A percentile compares a stretch with the other conserved stretches of the same genome.
Conservation (phyloP, 2,888 invertebrate species). For the Euzetes globulus region DNA sequence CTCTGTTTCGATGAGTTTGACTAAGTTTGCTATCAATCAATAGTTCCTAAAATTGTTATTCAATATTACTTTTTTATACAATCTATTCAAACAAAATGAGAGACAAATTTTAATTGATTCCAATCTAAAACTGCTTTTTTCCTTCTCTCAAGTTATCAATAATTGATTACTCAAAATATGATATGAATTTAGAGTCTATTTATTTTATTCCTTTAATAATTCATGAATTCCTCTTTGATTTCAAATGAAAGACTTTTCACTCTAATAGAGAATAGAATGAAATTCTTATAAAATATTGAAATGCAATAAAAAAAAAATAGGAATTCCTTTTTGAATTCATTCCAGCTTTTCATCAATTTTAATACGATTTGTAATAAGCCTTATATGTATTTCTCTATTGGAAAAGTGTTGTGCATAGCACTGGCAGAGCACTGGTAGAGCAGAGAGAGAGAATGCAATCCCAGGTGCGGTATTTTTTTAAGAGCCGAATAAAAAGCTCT, state of each 20-base stretch:
- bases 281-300: conserved; percentile 3
- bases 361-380: conserved; percentile 28
- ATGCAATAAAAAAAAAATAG: neutral
- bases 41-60: neutral
- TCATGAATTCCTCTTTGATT: too few relatives aligned
- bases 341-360: conserved; percentile 23
- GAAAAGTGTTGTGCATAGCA: neutral
- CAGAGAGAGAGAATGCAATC: neutral
- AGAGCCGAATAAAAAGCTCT: neutral
- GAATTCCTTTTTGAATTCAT: neutral
- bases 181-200: too few relatives aligned
- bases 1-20: neutral
- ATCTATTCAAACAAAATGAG: neutral
- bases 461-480: conserved; percentile 26
- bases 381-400: neutral
- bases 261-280: neutral
- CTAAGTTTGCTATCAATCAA: neutral
- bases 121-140: too few relatives aligned
- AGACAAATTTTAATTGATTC: too few relatives aligned
- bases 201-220: too few relatives aligned
- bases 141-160: too few relatives aligned
- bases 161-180: too few relatives aligned
- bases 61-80: neutral
- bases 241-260: too few relatives aligned
- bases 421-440: neutral